Evolutionary conservation across 2,113 vertebrate genomes (phyloP), one percentile per base, ranked within the genome.

Genomic region (Phylloscopus whistleri): DNA sequence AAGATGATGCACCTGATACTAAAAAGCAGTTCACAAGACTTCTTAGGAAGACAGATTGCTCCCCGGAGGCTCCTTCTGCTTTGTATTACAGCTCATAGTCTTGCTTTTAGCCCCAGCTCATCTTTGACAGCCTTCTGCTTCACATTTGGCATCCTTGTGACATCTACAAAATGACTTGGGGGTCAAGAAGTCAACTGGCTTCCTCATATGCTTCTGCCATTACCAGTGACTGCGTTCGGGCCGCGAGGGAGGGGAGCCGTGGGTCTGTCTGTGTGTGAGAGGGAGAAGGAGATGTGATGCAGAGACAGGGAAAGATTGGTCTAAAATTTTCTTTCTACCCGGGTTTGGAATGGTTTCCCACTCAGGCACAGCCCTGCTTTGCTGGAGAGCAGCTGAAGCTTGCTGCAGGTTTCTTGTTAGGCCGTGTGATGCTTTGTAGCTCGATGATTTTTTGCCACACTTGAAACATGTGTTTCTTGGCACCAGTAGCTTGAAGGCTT

Each of bases 1-100:
- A 99, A 99, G 98, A 99, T 98, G 98, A 99, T 98, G 98, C 99
- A 99, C 99, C 99, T 99, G 99, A 99, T 99, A 98, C 99, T 99
- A 98, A 99, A 99, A 98, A 98, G 95, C 98, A 98, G 98, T 99
- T 99, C 99, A 99, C 98, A 99, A 97, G 98, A 96, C 97, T 98
- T 96, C 96, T 98, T 88, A 55, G 94, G 96, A 98, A 99, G 98
- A 99, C 82, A 87, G 97, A 99, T 99, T 91, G 97, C 88, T 99
- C 99, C 98, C 99, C 14, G 49, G 98, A 98, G 99, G 92, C 96
- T 88, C 96, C 97, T 97, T 98, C 97, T 98, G 98, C 98, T 98
- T 98, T 98, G 96, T 97, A 79, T 96, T 97, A 97, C 97, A 98
- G 97, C 98, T 98, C 97, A 97, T 97, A 98, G 97, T 97, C 97